Conservation (phyloP, 1,140 invertebrate species). For the Chrysomallon squamiferum region DNA sequence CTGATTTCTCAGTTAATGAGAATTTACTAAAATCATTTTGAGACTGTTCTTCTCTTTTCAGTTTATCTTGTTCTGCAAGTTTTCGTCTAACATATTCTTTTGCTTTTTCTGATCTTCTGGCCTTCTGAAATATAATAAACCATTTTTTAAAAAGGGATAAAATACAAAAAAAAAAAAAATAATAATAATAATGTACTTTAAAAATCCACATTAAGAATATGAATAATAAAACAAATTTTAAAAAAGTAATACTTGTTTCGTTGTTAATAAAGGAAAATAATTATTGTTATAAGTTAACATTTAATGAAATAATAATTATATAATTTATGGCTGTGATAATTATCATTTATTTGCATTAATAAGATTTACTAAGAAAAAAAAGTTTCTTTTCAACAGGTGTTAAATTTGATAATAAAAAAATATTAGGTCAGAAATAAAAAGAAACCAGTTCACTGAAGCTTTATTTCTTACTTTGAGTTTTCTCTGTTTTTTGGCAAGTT, state of each 20-base stretch:
- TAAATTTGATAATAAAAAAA: not conserved
- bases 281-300: not conserved
- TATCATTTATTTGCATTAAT: not conserved
- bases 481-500: constrained; percentile 26
- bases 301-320: not conserved
- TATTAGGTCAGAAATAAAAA: not conserved
- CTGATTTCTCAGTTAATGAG: no score
- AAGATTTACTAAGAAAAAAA: not conserved
- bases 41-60: constrained; percentile 5
- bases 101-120: constrained; percentile 17
- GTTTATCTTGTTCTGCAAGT: constrained; percentile 25
- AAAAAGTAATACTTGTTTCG: not conserved
- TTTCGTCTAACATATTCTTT: constrained; percentile 36
- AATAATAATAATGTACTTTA: not conserved
- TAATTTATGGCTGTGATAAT: not conserved
- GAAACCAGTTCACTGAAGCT: not conserved
- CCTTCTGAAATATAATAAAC: constrained; percentile 17
- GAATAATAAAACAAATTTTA: not conserved
- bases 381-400: not conserved
- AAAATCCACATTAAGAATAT: not conserved
- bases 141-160: not conserved
- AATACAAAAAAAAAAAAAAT: not conserved
- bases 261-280: not conserved
- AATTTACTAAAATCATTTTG: no score
- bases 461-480: constrained; percentile 29